Base-by-base conservation (phyloP, 2,888 invertebrate species). In the Lasius fuliginosus region DNA sequence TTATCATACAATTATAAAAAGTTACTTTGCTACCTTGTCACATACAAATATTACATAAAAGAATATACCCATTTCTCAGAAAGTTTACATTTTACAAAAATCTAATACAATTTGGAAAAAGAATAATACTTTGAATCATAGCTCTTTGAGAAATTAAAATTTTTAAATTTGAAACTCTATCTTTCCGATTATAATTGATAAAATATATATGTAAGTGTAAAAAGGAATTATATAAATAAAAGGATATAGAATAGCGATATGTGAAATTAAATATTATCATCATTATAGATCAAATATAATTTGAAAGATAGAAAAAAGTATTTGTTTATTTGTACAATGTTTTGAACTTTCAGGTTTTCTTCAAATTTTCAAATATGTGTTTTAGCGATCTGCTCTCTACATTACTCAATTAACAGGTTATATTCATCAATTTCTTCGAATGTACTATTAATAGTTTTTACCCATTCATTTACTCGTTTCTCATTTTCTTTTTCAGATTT, bases 341-440 rank as follows among this genome's bases (percentile, higher is more conserved):
- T 68, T 77, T 68, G 40, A 68, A 68, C 30, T 68, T 56, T 56
- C 40, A 69, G 40, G 30, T 30, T 56, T 56, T 27, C n/a, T 1
- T 53, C 33, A 18, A 77, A 77, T 68, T 11, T 67, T 56, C 0
- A 53, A 27, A 0, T 64, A 11, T 60, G 1, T 12, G 18, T 30
- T n/a, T 18, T 56, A 76, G 11, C 8, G 6, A 46, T 30, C 2
- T 2, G 23, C 18, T 36, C 60, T 56, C 3, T 33, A 23, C 18
- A 15, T 53, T 77, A 64, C 8, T 82, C 82, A 46, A 76, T 40
- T 9, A 76, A 2, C n/a, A 76, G 56, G 11, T 65, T 9, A 77
- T 76, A 8, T 30, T 76, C 36, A 0, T 74, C 77, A 3, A 82
- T 82, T 46, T 76, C 82, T 53, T 77, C 40, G 6, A 76, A 82